A percentile compares a stretch with the other conserved stretches of the same genome.
Conservation (phyloP, 2,888 invertebrate genomes). For the Dromius quadrimaculatus region DNA sequence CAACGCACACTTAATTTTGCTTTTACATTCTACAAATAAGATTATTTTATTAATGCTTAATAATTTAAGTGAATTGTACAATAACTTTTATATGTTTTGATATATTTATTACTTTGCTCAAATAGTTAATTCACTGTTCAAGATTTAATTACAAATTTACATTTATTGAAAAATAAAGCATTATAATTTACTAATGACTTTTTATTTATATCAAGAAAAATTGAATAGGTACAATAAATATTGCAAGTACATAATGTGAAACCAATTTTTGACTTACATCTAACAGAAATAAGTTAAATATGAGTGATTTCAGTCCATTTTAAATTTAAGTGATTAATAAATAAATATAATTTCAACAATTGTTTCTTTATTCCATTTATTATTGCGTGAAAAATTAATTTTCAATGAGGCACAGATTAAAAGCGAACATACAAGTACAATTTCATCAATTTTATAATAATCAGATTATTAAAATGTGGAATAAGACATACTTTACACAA, state of each 20-base stretch:
- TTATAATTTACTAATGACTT: slow-evolving; percentile 16
- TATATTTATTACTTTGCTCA: slow-evolving; percentile 20
- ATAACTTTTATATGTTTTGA: slow-evolving; percentile 28
- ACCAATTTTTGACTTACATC: slow-evolving; percentile 16
- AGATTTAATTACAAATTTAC: slow-evolving; percentile 1
- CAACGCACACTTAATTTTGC: slow-evolving; percentile 32
- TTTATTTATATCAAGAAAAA: slow-evolving; percentile 42
- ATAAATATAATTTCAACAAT: not conserved
- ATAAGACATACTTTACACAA: no score
- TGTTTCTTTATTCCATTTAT: slow-evolving; percentile 21
- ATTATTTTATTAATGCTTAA: slow-evolving; percentile 12
- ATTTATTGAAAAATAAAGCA: slow-evolving; percentile 22
- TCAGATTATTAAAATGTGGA: no score
- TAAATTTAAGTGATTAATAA: not conserved
- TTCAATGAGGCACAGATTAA: slow-evolving; percentile 43
- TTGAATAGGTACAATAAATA: slow-evolving; percentile 25
- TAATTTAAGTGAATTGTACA: slow-evolving; percentile 21
- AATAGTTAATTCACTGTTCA: slow-evolving; percentile 3
- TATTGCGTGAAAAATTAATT: slow-evolving; percentile 46
- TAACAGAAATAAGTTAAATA: slow-evolving; percentile 31
- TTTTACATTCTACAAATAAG: slow-evolving; percentile 31
- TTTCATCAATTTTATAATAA: not conserved
- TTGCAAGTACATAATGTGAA: slow-evolving; percentile 33
- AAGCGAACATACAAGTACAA: not conserved
- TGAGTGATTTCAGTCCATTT: slow-evolving; percentile 17